A percentile compares a stretch with the other conserved stretches of the same genome.
Conservation (phyloP, 2,113 vertebrate species). For the Taxidea taxus region DNA sequence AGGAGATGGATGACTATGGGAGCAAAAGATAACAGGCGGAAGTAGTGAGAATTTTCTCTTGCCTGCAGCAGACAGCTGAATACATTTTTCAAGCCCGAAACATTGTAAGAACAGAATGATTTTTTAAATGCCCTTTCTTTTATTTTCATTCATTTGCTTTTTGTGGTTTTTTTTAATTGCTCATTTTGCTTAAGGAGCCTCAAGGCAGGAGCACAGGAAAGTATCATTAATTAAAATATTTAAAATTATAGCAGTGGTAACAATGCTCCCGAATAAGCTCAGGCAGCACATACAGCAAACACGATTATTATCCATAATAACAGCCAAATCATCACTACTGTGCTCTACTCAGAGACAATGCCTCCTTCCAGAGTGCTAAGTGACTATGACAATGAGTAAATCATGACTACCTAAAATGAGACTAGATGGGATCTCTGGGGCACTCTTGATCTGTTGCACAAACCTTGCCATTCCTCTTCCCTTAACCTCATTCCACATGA, state of each 20-base stretch:
- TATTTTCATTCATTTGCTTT: conserved; percentile 70
- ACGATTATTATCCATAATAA: conserved; percentile 70
- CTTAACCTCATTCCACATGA: background rate
- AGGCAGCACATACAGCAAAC: conserved; percentile 63
- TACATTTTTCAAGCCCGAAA: conserved; percentile 69
- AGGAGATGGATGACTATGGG: conserved; percentile 60
- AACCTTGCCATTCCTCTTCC: background rate
- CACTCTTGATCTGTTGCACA: background rate
- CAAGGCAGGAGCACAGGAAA: conserved; percentile 57
- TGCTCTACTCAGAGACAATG: conserved; percentile 26
- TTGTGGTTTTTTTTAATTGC: conserved; percentile 67
- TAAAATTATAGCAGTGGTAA: conserved; percentile 65
- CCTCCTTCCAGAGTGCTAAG: conserved; percentile 43
- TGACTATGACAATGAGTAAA: conserved; percentile 53
- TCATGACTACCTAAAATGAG: conserved; percentile 24
- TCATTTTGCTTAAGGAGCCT: conserved; percentile 74
- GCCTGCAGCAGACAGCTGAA: conserved; percentile 54
- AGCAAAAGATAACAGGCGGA: conserved; percentile 52
- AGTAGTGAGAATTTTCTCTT: conserved; percentile 58
- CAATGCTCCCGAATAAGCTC: conserved; percentile 46
- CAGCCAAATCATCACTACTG: conserved; percentile 34
- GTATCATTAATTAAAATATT: conserved; percentile 79
- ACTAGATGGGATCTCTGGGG: background rate
- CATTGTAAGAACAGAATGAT: conserved; percentile 52
- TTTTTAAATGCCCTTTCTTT: conserved; percentile 70